Evolutionary conservation across 1,140 invertebrate species (phyloP).

Genomic region (Drosophila quadrilineata): DNA sequence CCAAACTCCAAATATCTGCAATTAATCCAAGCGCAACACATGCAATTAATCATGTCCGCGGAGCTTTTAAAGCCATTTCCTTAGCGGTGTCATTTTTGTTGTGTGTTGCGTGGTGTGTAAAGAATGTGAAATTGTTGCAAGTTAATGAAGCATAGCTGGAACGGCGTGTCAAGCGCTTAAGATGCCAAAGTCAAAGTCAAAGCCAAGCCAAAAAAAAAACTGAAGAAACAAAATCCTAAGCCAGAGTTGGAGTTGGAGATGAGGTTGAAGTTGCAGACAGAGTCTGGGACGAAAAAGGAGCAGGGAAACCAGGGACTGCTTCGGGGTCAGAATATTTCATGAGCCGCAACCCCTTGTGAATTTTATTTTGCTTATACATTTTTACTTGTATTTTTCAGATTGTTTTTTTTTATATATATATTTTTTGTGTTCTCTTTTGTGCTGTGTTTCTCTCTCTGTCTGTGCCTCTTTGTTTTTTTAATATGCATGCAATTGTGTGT

Average conservation of each 20-base stretch:
- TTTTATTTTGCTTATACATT: constrained; percentile 34
- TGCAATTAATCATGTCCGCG: no score
- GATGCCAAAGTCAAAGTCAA: constrained; percentile 22
- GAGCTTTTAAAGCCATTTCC: no score
- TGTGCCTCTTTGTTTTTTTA: constrained; percentile 38
- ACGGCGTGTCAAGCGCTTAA: constrained; percentile 39
- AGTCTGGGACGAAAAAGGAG: constrained; percentile 19
- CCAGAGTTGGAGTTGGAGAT: background rate
- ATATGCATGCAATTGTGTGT: constrained; percentile 77
- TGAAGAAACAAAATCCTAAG: constrained; percentile 10
- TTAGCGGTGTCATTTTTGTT: no score
- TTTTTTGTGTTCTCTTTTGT: background rate
- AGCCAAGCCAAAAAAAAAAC: constrained; percentile 9
- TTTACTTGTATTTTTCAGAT: no score
- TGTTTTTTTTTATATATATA: background rate
- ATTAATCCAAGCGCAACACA: no score
- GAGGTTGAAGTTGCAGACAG: background rate
- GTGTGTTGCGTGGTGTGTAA: background rate
- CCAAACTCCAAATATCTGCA: no score
- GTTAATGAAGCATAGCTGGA: constrained; percentile 44
- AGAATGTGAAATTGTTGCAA: constrained; percentile 28
- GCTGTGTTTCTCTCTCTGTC: background rate
- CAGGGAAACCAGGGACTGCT: constrained; percentile 72
- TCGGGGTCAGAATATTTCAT: constrained; percentile 69
- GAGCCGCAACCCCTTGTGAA: constrained; percentile 58